These are phyloP conservation scores for Crotophaga sulcirostris DNA, from an alignment of 2,113 vertebrate genomes.

Conservation along the genomic window DNA sequence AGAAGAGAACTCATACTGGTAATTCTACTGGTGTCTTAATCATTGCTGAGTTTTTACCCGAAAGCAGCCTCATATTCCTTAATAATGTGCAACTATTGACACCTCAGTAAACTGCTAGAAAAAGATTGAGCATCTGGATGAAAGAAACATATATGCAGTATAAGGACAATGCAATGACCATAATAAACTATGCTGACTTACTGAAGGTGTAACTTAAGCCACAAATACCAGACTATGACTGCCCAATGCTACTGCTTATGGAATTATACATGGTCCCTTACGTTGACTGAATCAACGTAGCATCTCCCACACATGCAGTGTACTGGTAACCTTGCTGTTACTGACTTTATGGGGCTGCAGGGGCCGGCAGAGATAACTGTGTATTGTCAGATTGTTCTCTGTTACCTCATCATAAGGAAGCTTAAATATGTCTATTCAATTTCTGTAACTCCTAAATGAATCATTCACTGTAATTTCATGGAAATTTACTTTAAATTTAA, in stretches of 20 bases:
- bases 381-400: neutral
- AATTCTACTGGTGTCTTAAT: neutral
- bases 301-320: neutral
- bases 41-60: neutral
- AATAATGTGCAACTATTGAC: neutral
- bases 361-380: neutral
- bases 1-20: neutral
- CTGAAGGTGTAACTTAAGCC: neutral
- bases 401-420: neutral
- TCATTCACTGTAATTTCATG: neutral
- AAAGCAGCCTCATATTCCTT: neutral
- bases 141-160: neutral
- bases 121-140: neutral
- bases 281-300: neutral
- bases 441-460: neutral
- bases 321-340: neutral
- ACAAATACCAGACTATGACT: neutral
- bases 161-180: neutral
- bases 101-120: neutral
- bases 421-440: neutral
- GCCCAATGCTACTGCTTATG: neutral
- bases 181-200: neutral
- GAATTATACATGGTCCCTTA: neutral
- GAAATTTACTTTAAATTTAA: neutral
- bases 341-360: neutral